Evolutionary conservation across 2,113 vertebrate species (phyloP).

Genomic region (Silurus glanis): DNA sequence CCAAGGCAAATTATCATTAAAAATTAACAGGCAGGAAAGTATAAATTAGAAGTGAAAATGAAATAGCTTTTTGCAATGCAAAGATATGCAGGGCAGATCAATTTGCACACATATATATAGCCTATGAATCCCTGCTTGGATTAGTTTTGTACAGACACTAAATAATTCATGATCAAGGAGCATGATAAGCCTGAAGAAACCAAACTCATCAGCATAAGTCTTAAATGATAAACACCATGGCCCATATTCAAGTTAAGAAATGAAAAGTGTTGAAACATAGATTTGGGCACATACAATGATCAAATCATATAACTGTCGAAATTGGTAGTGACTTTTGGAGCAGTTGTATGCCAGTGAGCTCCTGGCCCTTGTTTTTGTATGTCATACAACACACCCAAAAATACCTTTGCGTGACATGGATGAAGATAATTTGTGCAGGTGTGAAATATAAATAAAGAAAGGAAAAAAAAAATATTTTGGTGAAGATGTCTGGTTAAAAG

Average conservation of each 20-base stretch:
- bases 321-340: background rate
- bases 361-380: background rate
- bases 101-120: background rate
- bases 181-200: background rate
- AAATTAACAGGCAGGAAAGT: background rate
- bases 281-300: background rate
- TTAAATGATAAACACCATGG: background rate
- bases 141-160: background rate
- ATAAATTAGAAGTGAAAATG: background rate
- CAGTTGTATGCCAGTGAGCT: background rate
- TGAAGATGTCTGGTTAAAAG: background rate
- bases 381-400: background rate
- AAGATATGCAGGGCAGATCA: background rate
- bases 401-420: no score
- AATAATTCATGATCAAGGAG: slow-evolving; percentile 9
- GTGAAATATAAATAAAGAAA: background rate
- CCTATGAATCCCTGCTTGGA: background rate
- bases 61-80: background rate
- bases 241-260: no score
- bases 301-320: background rate
- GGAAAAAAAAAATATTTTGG: background rate
- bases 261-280: background rate
- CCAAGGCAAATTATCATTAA: background rate
- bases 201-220: background rate
- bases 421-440: no score